A percentile compares a stretch with the other conserved stretches of the same genome.
phyloP scores from a whole-genome alignment of 2,797 vertebrate genomes.

The Benthosema pterotum region DNA sequence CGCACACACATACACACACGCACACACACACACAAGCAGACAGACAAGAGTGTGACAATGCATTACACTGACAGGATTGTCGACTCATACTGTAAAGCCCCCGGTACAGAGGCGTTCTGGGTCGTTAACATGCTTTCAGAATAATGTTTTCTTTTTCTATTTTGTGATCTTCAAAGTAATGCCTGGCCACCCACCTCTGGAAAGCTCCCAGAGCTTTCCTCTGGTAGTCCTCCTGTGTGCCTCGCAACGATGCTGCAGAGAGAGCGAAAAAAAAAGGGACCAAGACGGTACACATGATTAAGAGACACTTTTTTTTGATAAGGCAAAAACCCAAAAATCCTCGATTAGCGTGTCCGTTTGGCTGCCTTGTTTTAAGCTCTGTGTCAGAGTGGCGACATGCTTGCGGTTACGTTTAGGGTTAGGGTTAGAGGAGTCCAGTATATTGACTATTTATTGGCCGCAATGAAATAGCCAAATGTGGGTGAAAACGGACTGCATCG shows the following conservation, averaged over 20 bases:
- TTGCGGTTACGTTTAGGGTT: no score
- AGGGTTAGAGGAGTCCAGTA: no score
- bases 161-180: neutral
- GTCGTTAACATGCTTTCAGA: constrained; percentile 9
- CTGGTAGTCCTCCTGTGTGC: constrained; percentile 95
- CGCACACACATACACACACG: constrained; percentile 1
- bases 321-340: no score
- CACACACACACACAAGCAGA: constrained; percentile 11
- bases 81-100: neutral
- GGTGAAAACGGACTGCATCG: no score
- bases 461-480: no score
- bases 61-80: neutral
- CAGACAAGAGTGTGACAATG: neutral
- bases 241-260: constrained; percentile 90
- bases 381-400: no score
- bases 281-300: neutral
- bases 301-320: no score
- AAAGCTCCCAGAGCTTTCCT: constrained; percentile 96
- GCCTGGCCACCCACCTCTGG: constrained; percentile 87
- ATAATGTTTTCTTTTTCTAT: neutral
- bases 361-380: no score
- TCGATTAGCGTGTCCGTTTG: no score
- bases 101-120: neutral
- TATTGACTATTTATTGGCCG: no score
- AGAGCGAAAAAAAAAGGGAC: no score